phyloP scores from a whole-genome alignment of 2,888 invertebrate species.

The Cepaea hortensis region DNA sequence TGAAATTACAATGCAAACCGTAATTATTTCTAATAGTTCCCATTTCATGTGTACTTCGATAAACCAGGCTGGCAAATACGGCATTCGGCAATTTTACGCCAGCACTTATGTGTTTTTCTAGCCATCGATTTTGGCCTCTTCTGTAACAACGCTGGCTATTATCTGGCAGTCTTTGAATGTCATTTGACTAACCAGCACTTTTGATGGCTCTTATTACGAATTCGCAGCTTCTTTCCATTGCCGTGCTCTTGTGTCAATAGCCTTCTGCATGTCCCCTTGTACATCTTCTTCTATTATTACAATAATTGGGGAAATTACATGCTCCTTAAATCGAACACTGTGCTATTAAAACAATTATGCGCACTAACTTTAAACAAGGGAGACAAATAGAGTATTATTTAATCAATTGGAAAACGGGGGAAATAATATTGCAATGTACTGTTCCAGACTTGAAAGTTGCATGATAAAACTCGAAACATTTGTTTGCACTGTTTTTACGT shows the following conservation, averaged over 20 bases:
- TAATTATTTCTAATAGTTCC: background rate
- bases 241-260: constrained; percentile 14
- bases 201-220: background rate
- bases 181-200: constrained; percentile 5
- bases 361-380: constrained; percentile 31
- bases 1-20: background rate
- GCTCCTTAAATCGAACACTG: constrained; percentile 5
- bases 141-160: background rate
- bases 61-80: background rate
- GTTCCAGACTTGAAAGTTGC: background rate
- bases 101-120: constrained; percentile 3
- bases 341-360: constrained; percentile 32
- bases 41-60: background rate
- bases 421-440: background rate
- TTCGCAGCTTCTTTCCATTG: background rate
- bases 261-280: constrained; percentile 11
- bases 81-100: background rate
- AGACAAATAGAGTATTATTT: background rate
- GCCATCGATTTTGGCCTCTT: background rate
- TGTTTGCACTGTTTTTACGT: background rate
- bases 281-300: constrained; percentile 23
- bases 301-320: constrained; percentile 24
- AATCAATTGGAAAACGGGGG: constrained; percentile 15
- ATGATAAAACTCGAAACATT: background rate
- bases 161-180: background rate